Evolutionary conservation across 2,888 invertebrate species (phyloP), one percentile per base, ranked within the genome.

Genomic region (Melanargia galathea): DNA sequence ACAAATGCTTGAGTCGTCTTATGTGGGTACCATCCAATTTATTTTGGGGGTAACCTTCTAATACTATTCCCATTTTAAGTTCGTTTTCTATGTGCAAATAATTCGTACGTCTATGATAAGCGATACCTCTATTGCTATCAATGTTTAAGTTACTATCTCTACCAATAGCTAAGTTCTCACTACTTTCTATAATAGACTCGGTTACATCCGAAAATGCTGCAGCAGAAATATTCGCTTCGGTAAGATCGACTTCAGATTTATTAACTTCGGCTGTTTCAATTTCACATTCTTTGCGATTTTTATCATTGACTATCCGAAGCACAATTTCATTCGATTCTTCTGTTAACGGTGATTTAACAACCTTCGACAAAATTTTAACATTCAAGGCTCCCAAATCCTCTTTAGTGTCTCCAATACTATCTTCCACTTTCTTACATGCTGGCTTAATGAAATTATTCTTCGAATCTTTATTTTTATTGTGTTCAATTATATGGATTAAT

Each of bases 1-100:
- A 89, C 1, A 90, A 70, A 71, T 87, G 86, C 56, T 88, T 88
- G 1, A 90, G 63, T 45, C 88, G 72, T 20, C 85, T 77, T 26
- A 90, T 87, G 43, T 90, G 89, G 0, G 84, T 83, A 0, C 89
- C 89, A 75, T 90, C 88, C 2, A 90, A 62, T 66, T 90, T 90
- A 63, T 86, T 83, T 24, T 84, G 80, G 0, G 90, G 90, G 51
- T 90, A 90, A 0, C 85, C 89, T 60, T 88, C 87, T 26, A 90
- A 70, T 0, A 86, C 84, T 22, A 90, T 82, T 0, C 90, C 89
- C 0, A 87, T 79, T 78, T 90, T 90, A 0, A 90, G 64, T 66
- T 90, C 88, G 5, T 78, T 78, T 66, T 90, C 89, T 0, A 90
- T 83, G 18, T 90, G 86, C 33, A 90, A 73, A 63, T 90, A 90